Base-by-base conservation (phyloP, 2,113 vertebrate species). In the Galemys pyrenaicus region DNA sequence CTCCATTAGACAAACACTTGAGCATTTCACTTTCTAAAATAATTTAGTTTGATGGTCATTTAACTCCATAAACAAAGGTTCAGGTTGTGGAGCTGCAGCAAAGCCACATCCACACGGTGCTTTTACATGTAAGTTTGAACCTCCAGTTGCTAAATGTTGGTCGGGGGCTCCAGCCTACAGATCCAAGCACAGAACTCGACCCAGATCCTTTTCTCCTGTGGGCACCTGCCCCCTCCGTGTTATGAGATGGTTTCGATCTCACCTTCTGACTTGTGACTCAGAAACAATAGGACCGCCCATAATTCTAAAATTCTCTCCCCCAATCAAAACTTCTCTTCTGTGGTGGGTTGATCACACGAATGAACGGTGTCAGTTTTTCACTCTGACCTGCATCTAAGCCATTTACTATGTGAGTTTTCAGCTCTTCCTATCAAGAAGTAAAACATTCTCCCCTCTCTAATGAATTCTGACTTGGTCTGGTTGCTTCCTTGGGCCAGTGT, bases 21-120 rank as follows among this genome's bases (percentile, higher is more conserved):
- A 32, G 16, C 39, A 56, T 89, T 96, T 77, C 60, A 20, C 88
- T 83, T 92, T 81, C 67, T 64, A 86, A 92, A 73, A 73, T 58
- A 79, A 87, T n/a, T 77, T 91, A n/a, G 46, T 71, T 65, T 85
- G 54, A 73, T 39, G 41, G 67, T 37, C 37, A 78, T n/a, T 78
- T 73, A 94, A 86, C 73, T 81, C 28, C 58, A 64, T 12, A 83
- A 74, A 79, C 17, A 54, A 17, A 30, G 77, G 73, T 75, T 90
- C 30, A 20, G 88, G 71, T 39, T 77, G 37, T 37, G 62, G 58
- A 54, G 35, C 44, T 20, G 39, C 51, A 73, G 49, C 9, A 73
- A 82, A 44, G 68, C 68, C 20, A 82, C 41, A 60, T 56, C 35
- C 26, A 30, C 19, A 32, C 6, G 28, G 39, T 19, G 1, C 28